Conservation (phyloP, 2,113 vertebrate genomes). For the Mustelus asterias region DNA sequence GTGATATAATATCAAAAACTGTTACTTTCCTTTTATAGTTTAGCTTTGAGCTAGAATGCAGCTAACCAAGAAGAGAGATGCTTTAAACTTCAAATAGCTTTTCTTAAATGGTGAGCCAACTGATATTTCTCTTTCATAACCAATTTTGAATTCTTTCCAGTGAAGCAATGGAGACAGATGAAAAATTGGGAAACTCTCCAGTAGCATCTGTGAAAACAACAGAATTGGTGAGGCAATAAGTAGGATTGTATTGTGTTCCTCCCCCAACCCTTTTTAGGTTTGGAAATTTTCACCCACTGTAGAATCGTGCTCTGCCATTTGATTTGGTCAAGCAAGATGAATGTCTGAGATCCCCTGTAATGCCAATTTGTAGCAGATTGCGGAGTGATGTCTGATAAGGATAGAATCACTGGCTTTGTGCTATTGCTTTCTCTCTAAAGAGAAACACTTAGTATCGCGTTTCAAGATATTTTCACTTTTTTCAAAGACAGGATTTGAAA, state of each 20-base stretch:
- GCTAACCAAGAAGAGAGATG: background rate
- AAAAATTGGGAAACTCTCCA: conserved; percentile 71
- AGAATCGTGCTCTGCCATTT: background rate
- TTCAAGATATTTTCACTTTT: background rate
- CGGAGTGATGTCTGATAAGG: background rate
- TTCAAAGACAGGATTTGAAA: background rate
- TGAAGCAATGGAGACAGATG: conserved; percentile 94
- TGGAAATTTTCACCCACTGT: background rate
- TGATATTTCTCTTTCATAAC: background rate
- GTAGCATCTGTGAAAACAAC: conserved; percentile 60
- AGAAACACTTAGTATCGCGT: background rate
- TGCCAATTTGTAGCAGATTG: background rate
- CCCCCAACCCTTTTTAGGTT: background rate
- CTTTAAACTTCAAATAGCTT: background rate
- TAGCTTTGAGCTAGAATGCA: background rate
- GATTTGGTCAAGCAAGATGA: background rate
- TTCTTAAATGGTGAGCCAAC: background rate
- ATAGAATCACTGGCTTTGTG: background rate
- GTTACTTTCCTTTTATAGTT: background rate
- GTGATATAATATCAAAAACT: background rate
- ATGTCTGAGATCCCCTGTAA: background rate
- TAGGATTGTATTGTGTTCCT: background rate
- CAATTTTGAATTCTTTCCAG: conserved; percentile 52
- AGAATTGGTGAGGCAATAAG: conserved; percentile 64
- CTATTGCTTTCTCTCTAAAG: background rate